These are phyloP conservation scores for Anticlea derivata DNA, from an alignment of 2,888 invertebrate species.

Conservation along the genomic window DNA sequence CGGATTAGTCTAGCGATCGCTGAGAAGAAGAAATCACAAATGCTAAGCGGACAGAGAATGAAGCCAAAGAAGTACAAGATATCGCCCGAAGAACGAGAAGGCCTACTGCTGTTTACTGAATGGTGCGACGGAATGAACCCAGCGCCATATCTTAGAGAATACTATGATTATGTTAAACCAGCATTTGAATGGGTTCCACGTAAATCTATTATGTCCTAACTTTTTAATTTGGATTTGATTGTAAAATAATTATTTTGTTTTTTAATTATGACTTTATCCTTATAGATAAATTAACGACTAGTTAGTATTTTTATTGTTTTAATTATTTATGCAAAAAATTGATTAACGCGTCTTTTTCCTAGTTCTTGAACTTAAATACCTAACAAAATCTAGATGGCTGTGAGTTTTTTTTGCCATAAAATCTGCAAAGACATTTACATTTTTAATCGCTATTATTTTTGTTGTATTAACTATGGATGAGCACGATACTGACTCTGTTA, in stretches of 20 bases:
- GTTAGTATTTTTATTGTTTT: too few species aligned
- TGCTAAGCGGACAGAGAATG: conserved; percentile 44
- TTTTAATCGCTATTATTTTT: neutral
- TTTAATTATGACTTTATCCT: neutral
- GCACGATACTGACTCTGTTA: conserved; percentile 44
- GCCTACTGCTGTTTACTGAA: conserved; percentile 66
- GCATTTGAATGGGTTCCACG: conserved; percentile 55
- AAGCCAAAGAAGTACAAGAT: conserved; percentile 59
- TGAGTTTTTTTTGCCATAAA: conserved; percentile 7
- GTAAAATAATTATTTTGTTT: neutral
- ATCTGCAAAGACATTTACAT: conserved; percentile 1
- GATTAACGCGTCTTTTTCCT: too few species aligned
- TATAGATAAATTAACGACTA: too few species aligned
- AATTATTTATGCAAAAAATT: too few species aligned
- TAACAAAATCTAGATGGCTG: conserved; percentile 8
- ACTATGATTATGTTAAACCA: conserved; percentile 63
- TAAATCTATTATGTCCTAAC: conserved; percentile 42
- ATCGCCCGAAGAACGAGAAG: conserved; percentile 62
- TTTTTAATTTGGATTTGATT: conserved; percentile 1
- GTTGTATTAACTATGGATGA: conserved; percentile 37
- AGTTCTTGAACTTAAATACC: too few species aligned
- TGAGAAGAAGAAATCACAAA: conserved; percentile 48
- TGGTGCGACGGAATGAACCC: conserved; percentile 76
- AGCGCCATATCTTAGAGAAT: conserved; percentile 60
- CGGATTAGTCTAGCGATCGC: conserved; percentile 50